These are phyloP conservation scores for Microplitis manilae DNA, from an alignment of 2,888 invertebrate genomes.

Conservation along the genomic window DNA sequence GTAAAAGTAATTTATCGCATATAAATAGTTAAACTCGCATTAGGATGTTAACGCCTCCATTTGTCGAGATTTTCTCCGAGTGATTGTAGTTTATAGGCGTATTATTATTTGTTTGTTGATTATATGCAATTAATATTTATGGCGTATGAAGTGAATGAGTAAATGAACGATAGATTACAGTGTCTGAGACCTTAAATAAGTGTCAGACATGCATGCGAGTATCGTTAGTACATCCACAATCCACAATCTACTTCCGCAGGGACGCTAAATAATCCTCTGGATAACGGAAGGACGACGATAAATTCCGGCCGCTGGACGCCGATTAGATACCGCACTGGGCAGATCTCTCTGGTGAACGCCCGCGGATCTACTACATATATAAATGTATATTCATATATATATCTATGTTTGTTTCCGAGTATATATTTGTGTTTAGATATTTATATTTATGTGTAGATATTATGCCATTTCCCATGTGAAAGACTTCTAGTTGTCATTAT, in stretches of 20 bases:
- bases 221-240: constrained; percentile 19
- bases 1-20: too few species aligned
- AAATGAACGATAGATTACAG: neutral
- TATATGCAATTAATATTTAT: neutral
- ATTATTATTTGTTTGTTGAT: too few species aligned
- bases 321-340: constrained; percentile 50
- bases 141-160: neutral
- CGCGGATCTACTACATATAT: constrained; percentile 4
- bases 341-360: constrained; percentile 31
- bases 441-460: neutral
- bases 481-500: neutral
- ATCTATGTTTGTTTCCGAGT: neutral
- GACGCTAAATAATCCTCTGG: constrained; percentile 53
- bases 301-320: constrained; percentile 51
- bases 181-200: constrained; percentile 5
- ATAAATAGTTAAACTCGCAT: too few species aligned
- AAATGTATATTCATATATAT: constrained; percentile 5
- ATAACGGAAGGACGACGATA: constrained; percentile 54
- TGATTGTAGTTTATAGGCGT: neutral
- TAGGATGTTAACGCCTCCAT: too few species aligned
- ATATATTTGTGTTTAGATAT: constrained; percentile 9
- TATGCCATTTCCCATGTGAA: constrained; percentile 9
- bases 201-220: constrained; percentile 15
- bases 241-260: constrained; percentile 31
- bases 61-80: neutral